Base-by-base conservation (phyloP, 2,888 invertebrate species). In the Sclerodermus sp. region DNA sequence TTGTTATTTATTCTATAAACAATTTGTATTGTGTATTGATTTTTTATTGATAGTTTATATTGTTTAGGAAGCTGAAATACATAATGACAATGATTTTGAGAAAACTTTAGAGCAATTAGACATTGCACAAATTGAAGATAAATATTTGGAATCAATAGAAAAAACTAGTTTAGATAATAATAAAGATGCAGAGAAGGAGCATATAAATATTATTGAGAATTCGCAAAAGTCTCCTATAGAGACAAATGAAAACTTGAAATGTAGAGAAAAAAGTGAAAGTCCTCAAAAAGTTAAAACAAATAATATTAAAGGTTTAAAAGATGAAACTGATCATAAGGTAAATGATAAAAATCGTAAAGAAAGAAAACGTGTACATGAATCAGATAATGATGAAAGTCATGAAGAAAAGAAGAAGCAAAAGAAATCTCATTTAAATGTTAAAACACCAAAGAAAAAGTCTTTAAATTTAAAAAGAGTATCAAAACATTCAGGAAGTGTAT, bases 51-150 rank as follows among this genome's bases (percentile, higher is more conserved):
- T 15, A 18, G 32, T 3, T 9, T 34, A 14, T 32, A 18, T 36
- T 56, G n/a, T 51, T 14, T 15, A 63, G 18, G 77, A 80, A 56
- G 62, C 79, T 15, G 80, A 85, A 23, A 82, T 85, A 61, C 87
- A 84, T 65, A 84, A 64, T n/a, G 68, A 89, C 79, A 85, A 86
- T 29, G 85, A 87, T 49, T 91, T 92, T 77, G 86, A 86, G 66
- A 82, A 84, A 62, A 87, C 87, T 14, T 77, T 90, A 13, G 69
- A 84, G 54, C 84, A 87, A 69, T 74, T 90, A 51, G 89, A 90
- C 42, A 62, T 53, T 1, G 58, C 66, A 0, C 38, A 59, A 17
- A 49, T 68, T 78, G 83, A 82, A 60, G 68, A 77, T 45, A 73
- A 80, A 53, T 73, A 79, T 38, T 40, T 14, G 38, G 42, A 32